phyloP scores from a whole-genome alignment of 2,113 vertebrate genomes.

The Rhipidura dahli region DNA sequence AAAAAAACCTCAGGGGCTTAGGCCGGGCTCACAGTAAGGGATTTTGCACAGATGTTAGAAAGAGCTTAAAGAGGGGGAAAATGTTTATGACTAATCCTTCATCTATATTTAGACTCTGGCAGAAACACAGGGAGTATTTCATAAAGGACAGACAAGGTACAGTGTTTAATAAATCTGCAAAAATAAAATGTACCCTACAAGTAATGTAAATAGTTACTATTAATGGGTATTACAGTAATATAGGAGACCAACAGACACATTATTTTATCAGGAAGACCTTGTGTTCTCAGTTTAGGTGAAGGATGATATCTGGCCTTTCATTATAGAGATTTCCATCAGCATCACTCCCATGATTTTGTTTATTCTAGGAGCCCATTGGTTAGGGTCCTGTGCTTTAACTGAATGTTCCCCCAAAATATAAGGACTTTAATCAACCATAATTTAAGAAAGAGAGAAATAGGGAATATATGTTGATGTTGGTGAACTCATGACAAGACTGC shows the following conservation, averaged over 20 bases:
- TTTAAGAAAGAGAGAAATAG: background rate
- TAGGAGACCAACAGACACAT: background rate
- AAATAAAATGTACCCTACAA: background rate
- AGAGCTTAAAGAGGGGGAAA: slow-evolving; percentile 74
- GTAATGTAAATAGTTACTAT: background rate
- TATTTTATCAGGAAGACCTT: background rate
- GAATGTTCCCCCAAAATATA: background rate
- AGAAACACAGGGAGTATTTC: slow-evolving; percentile 18
- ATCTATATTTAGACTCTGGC: slow-evolving; percentile 63
- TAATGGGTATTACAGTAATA: background rate
- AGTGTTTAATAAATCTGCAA: background rate
- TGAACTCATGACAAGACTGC: background rate
- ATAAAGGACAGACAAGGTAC: background rate
- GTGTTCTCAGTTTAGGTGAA: background rate
- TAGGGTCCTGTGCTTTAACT: background rate
- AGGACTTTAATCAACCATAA: background rate
- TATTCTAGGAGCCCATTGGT: background rate
- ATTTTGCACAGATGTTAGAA: slow-evolving; percentile 81
- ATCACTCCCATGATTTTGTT: background rate
- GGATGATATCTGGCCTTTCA: background rate
- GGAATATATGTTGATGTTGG: background rate
- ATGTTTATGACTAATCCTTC: slow-evolving; percentile 77
- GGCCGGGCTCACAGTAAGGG: slow-evolving; percentile 53
- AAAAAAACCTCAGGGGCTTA: background rate
- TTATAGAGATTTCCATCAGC: background rate